A percentile compares a stretch with the other conserved stretches of the same genome.
These are phyloP conservation scores for Pao palembangensis DNA, from an alignment of 2,113 vertebrate species.

Conservation along the genomic window DNA sequence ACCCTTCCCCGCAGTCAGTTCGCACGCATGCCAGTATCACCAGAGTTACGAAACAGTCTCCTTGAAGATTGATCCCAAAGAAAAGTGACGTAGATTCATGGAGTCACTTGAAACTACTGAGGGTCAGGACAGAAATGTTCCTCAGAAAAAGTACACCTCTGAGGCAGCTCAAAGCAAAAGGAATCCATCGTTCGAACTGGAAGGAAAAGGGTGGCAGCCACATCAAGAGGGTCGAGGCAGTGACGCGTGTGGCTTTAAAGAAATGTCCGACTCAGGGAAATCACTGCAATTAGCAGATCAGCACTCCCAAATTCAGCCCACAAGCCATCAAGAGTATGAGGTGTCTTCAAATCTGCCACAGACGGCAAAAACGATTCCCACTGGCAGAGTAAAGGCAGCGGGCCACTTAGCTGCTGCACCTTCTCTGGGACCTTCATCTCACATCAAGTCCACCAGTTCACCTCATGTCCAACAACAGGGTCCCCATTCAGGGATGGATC, in stretches of 20 bases:
- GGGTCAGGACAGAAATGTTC: conserved; percentile 81
- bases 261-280: conserved; percentile 84
- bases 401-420: conserved; percentile 80
- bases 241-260: conserved; percentile 68
- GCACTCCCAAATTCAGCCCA: conserved; percentile 62
- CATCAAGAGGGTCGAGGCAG: conserved; percentile 77
- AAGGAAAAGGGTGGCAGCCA: conserved; percentile 77
- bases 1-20: conserved; percentile 73
- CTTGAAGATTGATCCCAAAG: conserved; percentile 60
- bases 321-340: conserved; percentile 60
- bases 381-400: conserved; percentile 76
- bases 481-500: conserved; percentile 84
- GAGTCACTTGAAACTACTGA: conserved; percentile 87
- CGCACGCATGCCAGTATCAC: conserved; percentile 74
- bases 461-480: conserved; percentile 82
- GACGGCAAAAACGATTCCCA: conserved; percentile 58
- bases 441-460: conserved; percentile 83
- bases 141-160: conserved; percentile 78
- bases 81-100: conserved; percentile 82
- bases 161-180: conserved; percentile 77
- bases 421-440: conserved; percentile 75
- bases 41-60: conserved; percentile 55
- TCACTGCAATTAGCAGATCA: conserved; percentile 75
- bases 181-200: conserved; percentile 79
- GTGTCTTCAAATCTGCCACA: conserved; percentile 39